phyloP scores from a whole-genome alignment of 1,140 invertebrate species.

The Dendroctonus valens region DNA sequence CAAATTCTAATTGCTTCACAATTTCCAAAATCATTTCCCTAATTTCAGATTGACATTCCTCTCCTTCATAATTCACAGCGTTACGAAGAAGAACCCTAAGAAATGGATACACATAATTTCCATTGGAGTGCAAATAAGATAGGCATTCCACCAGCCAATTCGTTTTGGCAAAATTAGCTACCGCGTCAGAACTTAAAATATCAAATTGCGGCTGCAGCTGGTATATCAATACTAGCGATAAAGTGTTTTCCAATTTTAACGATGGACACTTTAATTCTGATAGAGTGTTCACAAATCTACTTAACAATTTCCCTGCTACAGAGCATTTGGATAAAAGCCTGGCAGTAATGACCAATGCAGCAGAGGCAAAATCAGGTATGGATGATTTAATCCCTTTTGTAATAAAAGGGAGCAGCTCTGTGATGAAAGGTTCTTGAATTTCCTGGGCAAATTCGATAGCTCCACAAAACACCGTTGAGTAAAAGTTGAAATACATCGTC shows the following conservation, averaged over 20 bases:
- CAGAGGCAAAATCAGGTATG: slow-evolving; percentile 67
- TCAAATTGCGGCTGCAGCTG: slow-evolving; percentile 56
- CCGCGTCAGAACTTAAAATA: slow-evolving; percentile 53
- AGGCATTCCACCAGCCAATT: slow-evolving; percentile 56
- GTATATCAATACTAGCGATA: slow-evolving; percentile 62
- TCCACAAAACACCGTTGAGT: slow-evolving; percentile 69
- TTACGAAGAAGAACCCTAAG: slow-evolving; percentile 54
- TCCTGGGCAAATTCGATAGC: slow-evolving; percentile 57
- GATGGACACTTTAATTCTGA: slow-evolving; percentile 55
- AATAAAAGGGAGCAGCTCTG: slow-evolving; percentile 67
- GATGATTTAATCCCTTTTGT: slow-evolving; percentile 66
- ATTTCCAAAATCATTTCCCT: slow-evolving; percentile 54
- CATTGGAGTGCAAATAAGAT: slow-evolving; percentile 53
- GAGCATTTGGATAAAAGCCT: slow-evolving; percentile 65
- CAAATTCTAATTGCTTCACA: slow-evolving; percentile 56
- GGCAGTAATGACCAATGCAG: slow-evolving; percentile 71
- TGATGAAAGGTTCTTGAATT: slow-evolving; percentile 68
- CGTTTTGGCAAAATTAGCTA: slow-evolving; percentile 53
- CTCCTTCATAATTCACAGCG: slow-evolving; percentile 50
- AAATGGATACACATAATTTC: slow-evolving; percentile 56
- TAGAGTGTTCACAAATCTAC: slow-evolving; percentile 62
- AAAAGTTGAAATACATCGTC: slow-evolving; percentile 74
- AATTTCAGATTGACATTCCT: slow-evolving; percentile 47
- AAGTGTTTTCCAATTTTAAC: slow-evolving; percentile 57
- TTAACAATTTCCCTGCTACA: slow-evolving; percentile 60